phyloP scores from a whole-genome alignment of 2,113 vertebrate species.

The Tauraco erythrolophus region DNA sequence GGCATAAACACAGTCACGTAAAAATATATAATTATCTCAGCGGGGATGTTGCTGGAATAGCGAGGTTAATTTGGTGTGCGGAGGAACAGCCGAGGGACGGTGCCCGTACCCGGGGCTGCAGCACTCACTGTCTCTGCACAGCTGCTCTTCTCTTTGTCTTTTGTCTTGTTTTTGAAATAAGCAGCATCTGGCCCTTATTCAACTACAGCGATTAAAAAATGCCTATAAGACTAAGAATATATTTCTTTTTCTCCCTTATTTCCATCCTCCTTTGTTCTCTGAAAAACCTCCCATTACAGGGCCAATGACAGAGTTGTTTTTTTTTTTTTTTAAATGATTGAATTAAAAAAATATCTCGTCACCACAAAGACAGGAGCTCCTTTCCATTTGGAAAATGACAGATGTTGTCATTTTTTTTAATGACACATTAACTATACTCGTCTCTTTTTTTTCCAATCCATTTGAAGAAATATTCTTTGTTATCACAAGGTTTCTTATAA shows the following conservation, averaged over 20 bases:
- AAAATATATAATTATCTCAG: background rate
- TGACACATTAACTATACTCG: no score
- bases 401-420: no score
- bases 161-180: constrained; percentile 30
- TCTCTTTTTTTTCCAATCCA: background rate
- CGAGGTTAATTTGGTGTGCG: background rate
- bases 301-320: background rate
- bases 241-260: background rate
- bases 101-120: background rate
- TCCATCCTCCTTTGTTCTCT: background rate
- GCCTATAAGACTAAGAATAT: background rate
- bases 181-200: constrained; percentile 37
- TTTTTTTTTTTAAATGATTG: background rate
- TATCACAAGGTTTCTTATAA: background rate
- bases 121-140: background rate
- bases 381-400: background rate
- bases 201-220: background rate
- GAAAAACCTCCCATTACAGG: background rate
- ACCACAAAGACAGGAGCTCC: background rate
- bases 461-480: background rate
- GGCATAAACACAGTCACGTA: background rate
- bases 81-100: background rate
- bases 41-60: background rate
- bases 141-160: constrained; percentile 54
- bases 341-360: background rate